Evolutionary conservation across 1,140 invertebrate genomes (phyloP).

Genomic region (Metopolophium dirhodum): DNA sequence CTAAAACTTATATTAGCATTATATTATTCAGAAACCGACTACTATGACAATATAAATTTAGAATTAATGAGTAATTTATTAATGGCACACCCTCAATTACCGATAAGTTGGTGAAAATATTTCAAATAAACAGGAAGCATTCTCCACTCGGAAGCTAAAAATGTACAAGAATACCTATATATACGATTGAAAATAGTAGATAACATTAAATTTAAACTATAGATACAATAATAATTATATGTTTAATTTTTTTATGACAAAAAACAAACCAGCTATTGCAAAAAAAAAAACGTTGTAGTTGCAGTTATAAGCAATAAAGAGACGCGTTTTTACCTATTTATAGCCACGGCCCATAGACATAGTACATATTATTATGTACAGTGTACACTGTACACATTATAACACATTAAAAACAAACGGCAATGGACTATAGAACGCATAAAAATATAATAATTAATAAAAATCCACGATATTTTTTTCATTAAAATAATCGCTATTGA

Average conservation of each 20-base stretch:
- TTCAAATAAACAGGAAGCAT: neutral
- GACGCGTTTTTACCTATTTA: slow-evolving; percentile 25
- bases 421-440: neutral
- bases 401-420: neutral
- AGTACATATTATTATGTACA: neutral
- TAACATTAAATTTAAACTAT: neutral
- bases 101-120: neutral
- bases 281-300: neutral
- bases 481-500: neutral
- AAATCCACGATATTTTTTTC: neutral
- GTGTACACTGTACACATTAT: neutral
- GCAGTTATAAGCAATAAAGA: neutral
- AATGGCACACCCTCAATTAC: neutral
- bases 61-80: neutral
- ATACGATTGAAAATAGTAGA: neutral
- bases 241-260: neutral
- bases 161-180: neutral
- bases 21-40: neutral
- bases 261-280: neutral
- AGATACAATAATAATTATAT: neutral
- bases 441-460: neutral
- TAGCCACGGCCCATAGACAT: neutral
- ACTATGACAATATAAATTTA: neutral
- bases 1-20: neutral
- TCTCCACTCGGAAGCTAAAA: neutral